Evolutionary conservation across 2,113 vertebrate species (phyloP), one percentile per base, ranked within the genome.

Genomic region (Tachuris rubrigastra): DNA sequence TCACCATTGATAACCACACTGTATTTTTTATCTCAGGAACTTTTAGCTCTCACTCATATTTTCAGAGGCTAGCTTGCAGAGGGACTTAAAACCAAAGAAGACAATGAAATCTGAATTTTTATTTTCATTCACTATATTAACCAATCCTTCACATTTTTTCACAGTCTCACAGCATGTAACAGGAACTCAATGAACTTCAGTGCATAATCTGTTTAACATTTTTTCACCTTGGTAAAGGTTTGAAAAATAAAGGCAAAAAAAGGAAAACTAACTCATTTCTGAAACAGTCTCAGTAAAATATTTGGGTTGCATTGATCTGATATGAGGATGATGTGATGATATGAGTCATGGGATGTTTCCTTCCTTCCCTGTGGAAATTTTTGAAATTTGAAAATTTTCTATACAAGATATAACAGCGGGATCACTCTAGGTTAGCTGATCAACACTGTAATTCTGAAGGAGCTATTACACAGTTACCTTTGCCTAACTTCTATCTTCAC

Each of bases 121-220:
- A 14, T 69, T 49, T 18, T 49, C 7, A 24, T 19, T 39, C 31
- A n/a, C 25, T 39, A 8, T 18, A 39, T 6, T 44, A 50, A 66
- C 4, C 10, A 46, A 41, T 52, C 28, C 21, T 79, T 67, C 16
- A 25, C 1, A 1, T 31, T 67, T 65, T 73, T 72, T 30, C 46
- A 37, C 30, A 31, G 12, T 58, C 33, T 59, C 66, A 66, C 2
- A 47, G 21, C 0, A 0, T 9, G 3, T 37, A 67, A 35, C 11
- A 82, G 66, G 33, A 55, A 44, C 25, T 67, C 59, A 50, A 50
- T 24, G 22, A 37, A 25, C 31, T 83, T 33, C 76, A 53, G 12
- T 74, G 53, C 78, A 44, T 19, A 25, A 44, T 24, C 37, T 62
- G 25, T 60, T 35, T 13, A 42, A 31, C 19, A 75, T 2, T 14